Conservation (phyloP, 2,113 vertebrate genomes). For the Daubentonia madagascariensis region DNA sequence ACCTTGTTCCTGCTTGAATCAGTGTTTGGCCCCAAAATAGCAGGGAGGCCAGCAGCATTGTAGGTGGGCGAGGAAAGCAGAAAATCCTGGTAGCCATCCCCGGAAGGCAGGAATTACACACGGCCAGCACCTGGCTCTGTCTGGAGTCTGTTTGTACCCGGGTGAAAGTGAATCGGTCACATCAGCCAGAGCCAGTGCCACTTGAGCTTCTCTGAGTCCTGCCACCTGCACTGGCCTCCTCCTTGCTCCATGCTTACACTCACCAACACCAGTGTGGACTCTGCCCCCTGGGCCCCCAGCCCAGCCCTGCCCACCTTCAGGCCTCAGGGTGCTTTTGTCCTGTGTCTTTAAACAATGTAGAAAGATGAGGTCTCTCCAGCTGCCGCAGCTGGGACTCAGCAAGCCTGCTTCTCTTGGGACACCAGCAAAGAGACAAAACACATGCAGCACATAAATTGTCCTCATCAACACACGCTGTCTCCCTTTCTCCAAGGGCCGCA, state of each 20-base stretch:
- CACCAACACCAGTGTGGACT: not conserved
- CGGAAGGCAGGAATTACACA: not conserved
- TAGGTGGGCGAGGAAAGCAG: not conserved
- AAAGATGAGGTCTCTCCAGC: not conserved
- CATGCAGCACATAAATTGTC: not conserved
- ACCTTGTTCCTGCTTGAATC: not conserved
- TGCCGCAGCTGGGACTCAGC: constrained; percentile 1
- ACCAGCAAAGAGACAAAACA: not conserved
- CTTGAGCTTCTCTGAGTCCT: not conserved
- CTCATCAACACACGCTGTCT: not conserved
- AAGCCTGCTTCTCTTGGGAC: constrained; percentile 5
- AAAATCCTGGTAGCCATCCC: not conserved
- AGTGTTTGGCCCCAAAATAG: not conserved
- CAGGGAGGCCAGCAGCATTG: not conserved
- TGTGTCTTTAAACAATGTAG: not conserved
- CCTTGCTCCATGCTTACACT: not conserved
- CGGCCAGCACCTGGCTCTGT: not conserved
- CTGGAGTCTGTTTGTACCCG: not conserved
- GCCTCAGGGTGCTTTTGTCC: not conserved
- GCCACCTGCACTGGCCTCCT: not conserved
- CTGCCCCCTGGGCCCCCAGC: not conserved
- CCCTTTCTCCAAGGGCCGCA: not conserved
- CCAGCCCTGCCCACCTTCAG: not conserved
- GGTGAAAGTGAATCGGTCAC: not conserved
- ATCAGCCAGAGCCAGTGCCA: not conserved